Evolutionary conservation across 2,888 invertebrate genomes (phyloP).

Genomic region (Melangyna quadrimaculata): DNA sequence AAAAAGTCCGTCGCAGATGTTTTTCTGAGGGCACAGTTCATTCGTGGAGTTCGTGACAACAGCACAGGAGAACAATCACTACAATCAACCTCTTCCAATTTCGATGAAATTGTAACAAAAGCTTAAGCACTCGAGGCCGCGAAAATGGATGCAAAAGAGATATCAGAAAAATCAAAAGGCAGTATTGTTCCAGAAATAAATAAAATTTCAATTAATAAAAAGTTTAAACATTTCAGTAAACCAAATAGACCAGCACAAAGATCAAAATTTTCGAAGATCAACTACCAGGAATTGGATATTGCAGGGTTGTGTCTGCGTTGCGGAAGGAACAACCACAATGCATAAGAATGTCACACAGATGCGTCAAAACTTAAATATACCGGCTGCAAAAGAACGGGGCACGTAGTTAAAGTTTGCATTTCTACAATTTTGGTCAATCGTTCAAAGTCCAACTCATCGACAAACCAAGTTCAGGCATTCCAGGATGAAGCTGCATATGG

Average conservation of each 20-base stretch:
- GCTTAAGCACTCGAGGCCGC: constrained; percentile 48
- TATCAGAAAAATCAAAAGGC: background rate
- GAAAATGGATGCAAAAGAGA: constrained; percentile 14
- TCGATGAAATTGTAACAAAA: background rate
- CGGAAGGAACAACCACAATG: background rate
- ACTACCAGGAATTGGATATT: background rate
- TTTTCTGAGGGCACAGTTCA: constrained; percentile 30
- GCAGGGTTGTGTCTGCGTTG: background rate
- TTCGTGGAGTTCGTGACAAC: background rate
- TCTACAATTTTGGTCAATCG: background rate
- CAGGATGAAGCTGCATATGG: background rate
- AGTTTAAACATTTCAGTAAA: background rate
- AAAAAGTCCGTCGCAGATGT: constrained; percentile 10
- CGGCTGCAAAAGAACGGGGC: background rate
- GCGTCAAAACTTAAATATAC: background rate
- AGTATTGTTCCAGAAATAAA: constrained; percentile 13
- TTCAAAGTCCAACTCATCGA: background rate
- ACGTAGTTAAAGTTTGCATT: background rate
- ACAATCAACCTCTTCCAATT: background rate
- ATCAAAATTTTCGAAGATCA: background rate
- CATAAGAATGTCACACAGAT: background rate
- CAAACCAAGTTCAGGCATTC: background rate
- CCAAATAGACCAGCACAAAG: background rate
- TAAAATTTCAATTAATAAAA: constrained; percentile 22
- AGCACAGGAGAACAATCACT: background rate